A percentile compares a stretch with the other conserved stretches of the same genome.
These are phyloP conservation scores for Pseudopleuronectes americanus DNA, from an alignment of 2,797 vertebrate genomes.

Conservation along the genomic window DNA sequence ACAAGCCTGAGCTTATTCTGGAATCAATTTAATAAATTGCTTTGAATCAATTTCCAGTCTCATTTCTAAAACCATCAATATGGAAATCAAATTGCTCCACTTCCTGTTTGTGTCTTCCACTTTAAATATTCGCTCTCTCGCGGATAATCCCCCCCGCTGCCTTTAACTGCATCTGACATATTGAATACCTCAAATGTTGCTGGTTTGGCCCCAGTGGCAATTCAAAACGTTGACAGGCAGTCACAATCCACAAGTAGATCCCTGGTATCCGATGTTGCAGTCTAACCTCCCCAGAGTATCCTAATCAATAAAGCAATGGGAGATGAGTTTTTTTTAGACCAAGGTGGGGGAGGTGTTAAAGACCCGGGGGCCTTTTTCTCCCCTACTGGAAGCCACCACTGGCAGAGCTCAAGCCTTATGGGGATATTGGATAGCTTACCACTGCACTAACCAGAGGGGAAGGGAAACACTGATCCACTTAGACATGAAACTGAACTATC, in stretches of 20 bases:
- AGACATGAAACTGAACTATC: constrained; percentile 57
- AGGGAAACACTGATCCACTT: constrained; percentile 54
- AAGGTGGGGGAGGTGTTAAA: constrained; percentile 32
- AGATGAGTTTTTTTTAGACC: constrained; percentile 62
- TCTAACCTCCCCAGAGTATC: constrained; percentile 57
- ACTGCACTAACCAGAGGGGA: constrained; percentile 46
- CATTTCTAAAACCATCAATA: constrained; percentile 70
- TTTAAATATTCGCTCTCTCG: constrained; percentile 53
- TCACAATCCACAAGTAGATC: constrained; percentile 69
- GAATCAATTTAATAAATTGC: neutral
- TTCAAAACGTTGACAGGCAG: constrained; percentile 75
- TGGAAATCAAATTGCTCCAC: constrained; percentile 71
- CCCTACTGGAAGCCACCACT: constrained; percentile 52
- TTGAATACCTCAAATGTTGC: constrained; percentile 65
- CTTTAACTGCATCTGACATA: constrained; percentile 72
- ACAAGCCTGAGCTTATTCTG: constrained; percentile 27
- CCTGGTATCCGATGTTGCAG: constrained; percentile 66
- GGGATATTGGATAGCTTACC: constrained; percentile 71
- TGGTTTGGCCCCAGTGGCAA: constrained; percentile 68
- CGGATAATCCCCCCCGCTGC: constrained; percentile 55
- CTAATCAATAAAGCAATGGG: constrained; percentile 77
- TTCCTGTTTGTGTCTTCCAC: constrained; percentile 56
- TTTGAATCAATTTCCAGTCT: constrained; percentile 50
- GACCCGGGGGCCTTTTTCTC: constrained; percentile 43
- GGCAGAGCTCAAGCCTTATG: constrained; percentile 56